Base-by-base conservation (phyloP, 2,888 invertebrate species). In the Ophioninae sp. region DNA sequence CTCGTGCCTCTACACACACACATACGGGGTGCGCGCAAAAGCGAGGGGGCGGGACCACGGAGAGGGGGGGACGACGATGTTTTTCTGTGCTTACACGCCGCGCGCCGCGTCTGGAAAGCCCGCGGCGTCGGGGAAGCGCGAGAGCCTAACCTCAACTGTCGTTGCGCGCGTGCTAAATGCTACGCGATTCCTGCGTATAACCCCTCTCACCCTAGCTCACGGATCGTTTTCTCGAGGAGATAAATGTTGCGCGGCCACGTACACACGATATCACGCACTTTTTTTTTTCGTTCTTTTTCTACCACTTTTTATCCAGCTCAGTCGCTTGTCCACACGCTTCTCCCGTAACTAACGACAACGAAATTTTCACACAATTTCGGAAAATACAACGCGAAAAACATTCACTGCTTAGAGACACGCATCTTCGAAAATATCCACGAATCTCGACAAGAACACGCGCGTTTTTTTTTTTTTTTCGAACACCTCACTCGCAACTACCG, bases 81-180 rank as follows among this genome's bases (percentile, higher is more conserved):
- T 79, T 81, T 81, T 64, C 61, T 57, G 21, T 72, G 61, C 67
- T 77, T 61, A 62, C 62, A 30, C 61, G n/a, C 56, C 21, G 56
- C 61, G 23, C 69, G 56, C 37, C 70, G 70, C 77, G 62, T 39
- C 79, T 61, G 79, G 79, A 75, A 80, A 73, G 73, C 69, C 69
- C 77, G 65, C 65, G 81, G 70, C 61, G 64, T 69, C 69, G 62
- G 57, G 50, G 59, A 65, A 67, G 59, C 50, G 68, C 61, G 44
- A 68, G 61, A 56, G 70, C 59, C 74, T 74, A 77, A 77, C 77
- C 80, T 65, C 44, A 83, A 68, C 76, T 75, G 74, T 80, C 62
- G 80, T 73, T 80, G 80, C 80, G 73, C 80, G 80, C 80, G 83
- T 80, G 69, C 65, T 57, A 73, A 79, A 30, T 23, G 65, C 65